Evolutionary conservation across 1,140 invertebrate genomes (phyloP).

Genomic region (Phocides pigmalion): DNA sequence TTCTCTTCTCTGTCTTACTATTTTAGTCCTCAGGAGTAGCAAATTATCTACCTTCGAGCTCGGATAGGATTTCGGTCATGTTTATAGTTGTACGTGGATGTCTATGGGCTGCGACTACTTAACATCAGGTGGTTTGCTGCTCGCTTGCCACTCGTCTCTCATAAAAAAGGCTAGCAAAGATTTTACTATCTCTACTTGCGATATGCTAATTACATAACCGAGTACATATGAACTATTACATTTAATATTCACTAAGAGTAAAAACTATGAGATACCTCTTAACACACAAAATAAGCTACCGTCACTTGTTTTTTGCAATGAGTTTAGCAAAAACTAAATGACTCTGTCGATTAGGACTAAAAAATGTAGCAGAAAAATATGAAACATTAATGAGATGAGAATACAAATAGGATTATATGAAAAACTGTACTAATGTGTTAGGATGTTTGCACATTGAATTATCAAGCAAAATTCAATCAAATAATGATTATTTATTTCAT

Average conservation of each 20-base stretch:
- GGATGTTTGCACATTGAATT: background rate
- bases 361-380: constrained; percentile 23
- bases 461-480: too few relatives aligned
- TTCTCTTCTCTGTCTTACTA: too few relatives aligned
- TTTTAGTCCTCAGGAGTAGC: too few relatives aligned
- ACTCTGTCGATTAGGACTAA: constrained; percentile 16
- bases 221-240: constrained; percentile 20
- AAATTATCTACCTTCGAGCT: too few relatives aligned
- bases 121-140: too few relatives aligned
- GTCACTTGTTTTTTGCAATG: constrained; percentile 13
- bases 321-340: constrained; percentile 20
- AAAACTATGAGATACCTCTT: constrained; percentile 12
- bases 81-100: too few relatives aligned
- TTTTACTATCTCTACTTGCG: too few relatives aligned
- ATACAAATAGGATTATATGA: constrained; percentile 15
- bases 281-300: constrained; percentile 16
- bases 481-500: too few relatives aligned
- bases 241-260: constrained; percentile 10
- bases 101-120: too few relatives aligned
- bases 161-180: too few relatives aligned
- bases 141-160: too few relatives aligned
- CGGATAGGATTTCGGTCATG: too few relatives aligned
- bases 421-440: constrained; percentile 18
- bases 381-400: constrained; percentile 13
- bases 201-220: constrained; percentile 2